A percentile compares a stretch with the other conserved stretches of the same genome.
phyloP scores from a whole-genome alignment of 1,140 invertebrate genomes.

The Rhagoletis zephyria region DNA sequence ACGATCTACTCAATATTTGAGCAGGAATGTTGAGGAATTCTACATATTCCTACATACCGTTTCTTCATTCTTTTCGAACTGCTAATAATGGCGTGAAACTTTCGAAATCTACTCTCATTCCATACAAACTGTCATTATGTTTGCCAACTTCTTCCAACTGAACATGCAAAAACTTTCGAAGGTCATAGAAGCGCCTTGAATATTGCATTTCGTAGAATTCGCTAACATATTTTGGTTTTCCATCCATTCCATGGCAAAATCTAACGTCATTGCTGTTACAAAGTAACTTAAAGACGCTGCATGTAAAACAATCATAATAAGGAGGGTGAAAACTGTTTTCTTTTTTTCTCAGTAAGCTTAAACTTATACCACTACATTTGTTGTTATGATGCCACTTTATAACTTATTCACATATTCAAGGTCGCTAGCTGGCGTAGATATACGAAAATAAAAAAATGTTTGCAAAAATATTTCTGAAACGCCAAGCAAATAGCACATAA shows the following conservation, averaged over 20 bases:
- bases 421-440: not conserved
- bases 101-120: too few species aligned
- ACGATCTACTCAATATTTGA: too few species aligned
- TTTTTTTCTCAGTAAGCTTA: not conserved
- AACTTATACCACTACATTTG: not conserved
- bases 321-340: not conserved
- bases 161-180: conserved; percentile 18
- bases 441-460: not conserved
- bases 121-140: not conserved
- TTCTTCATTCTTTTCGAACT: too few species aligned
- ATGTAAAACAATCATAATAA: not conserved
- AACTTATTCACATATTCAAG: conserved; percentile 20
- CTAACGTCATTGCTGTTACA: not conserved
- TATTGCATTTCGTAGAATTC: not conserved
- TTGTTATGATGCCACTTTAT: conserved; percentile 25
- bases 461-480: not conserved
- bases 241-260: not conserved
- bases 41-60: too few species aligned
- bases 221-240: not conserved
- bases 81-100: too few species aligned
- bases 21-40: too few species aligned
- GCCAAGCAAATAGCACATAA: not conserved
- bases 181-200: conserved; percentile 12
- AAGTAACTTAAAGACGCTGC: not conserved
- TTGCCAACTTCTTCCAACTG: conserved; percentile 12